Conservation (phyloP, 2,797 vertebrate genomes). For the Mycteria americana region DNA sequence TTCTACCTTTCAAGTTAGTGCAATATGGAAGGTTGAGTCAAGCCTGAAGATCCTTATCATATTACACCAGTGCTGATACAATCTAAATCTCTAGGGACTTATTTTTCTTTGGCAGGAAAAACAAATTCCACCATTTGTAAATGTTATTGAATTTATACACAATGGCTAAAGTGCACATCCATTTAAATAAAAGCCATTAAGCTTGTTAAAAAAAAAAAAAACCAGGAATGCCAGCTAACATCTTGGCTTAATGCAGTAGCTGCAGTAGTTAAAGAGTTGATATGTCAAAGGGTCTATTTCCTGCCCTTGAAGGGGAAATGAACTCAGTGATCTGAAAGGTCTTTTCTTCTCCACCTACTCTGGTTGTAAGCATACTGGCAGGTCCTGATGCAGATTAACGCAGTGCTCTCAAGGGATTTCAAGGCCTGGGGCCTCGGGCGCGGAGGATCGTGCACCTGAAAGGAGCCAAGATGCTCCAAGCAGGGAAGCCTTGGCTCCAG, state of each 20-base stretch:
- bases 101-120: slow-evolving; percentile 51
- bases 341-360: not conserved
- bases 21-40: not conserved
- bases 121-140: slow-evolving; percentile 48
- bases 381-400: not conserved
- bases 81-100: slow-evolving; percentile 33
- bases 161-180: slow-evolving; percentile 31
- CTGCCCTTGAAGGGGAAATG: not conserved
- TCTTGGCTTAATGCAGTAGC: slow-evolving; percentile 10
- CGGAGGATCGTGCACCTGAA: not conserved
- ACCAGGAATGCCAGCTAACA: not conserved
- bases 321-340: not conserved
- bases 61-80: slow-evolving; percentile 28
- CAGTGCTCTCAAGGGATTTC: not conserved
- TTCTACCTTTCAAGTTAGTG: slow-evolving; percentile 31
- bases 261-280: slow-evolving; percentile 8
- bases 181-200: slow-evolving; percentile 55
- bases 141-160: slow-evolving; percentile 53
- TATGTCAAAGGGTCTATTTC: not conserved
- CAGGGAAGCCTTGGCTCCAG: not conserved
- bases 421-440: not conserved
- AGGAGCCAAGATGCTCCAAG: not conserved
- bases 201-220: not conserved
- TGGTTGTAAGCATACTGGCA: not conserved
- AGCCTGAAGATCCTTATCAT: slow-evolving; percentile 42